Evolutionary conservation across 2,888 invertebrate genomes (phyloP).

Genomic region (Synergus gifuensis): DNA sequence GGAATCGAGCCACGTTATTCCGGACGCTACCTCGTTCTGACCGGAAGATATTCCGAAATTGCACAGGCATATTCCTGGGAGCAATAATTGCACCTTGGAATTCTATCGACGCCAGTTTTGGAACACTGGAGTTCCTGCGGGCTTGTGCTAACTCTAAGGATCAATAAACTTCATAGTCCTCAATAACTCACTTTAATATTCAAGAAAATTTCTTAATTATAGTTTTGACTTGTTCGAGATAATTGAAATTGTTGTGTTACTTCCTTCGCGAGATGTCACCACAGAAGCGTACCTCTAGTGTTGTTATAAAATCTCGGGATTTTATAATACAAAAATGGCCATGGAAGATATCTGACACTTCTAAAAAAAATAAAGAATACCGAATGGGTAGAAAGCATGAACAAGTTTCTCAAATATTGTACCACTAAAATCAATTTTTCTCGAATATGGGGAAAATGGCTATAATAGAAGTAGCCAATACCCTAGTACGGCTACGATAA

Average conservation of each 20-base stretch:
- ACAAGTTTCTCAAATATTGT: background rate
- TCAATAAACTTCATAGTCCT: slow-evolving; percentile 23
- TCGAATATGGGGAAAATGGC: background rate
- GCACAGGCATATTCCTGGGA: slow-evolving; percentile 55
- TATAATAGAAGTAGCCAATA: slow-evolving; percentile 22
- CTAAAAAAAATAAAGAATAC: background rate
- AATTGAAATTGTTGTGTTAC: background rate
- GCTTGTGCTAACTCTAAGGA: slow-evolving; percentile 26
- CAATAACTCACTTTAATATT: slow-evolving; percentile 31
- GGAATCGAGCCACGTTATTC: slow-evolving; percentile 46
- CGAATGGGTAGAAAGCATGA: background rate
- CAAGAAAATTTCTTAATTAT: slow-evolving; percentile 11
- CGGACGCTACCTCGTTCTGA: slow-evolving; percentile 50
- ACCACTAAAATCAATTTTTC: slow-evolving; percentile 3
- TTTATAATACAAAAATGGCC: no score
- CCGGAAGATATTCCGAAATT: slow-evolving; percentile 67
- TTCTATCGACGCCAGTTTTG: slow-evolving; percentile 49
- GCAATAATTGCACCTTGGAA: slow-evolving; percentile 69
- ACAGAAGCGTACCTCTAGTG: no score
- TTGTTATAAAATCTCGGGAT: no score
- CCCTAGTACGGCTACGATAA: slow-evolving; percentile 28
- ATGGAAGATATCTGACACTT: background rate
- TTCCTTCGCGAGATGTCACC: background rate
- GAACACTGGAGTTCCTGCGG: slow-evolving; percentile 30
- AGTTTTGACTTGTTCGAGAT: background rate